Evolutionary conservation across 2,113 vertebrate genomes (phyloP).

Genomic region (Pampusana beccarii): DNA sequence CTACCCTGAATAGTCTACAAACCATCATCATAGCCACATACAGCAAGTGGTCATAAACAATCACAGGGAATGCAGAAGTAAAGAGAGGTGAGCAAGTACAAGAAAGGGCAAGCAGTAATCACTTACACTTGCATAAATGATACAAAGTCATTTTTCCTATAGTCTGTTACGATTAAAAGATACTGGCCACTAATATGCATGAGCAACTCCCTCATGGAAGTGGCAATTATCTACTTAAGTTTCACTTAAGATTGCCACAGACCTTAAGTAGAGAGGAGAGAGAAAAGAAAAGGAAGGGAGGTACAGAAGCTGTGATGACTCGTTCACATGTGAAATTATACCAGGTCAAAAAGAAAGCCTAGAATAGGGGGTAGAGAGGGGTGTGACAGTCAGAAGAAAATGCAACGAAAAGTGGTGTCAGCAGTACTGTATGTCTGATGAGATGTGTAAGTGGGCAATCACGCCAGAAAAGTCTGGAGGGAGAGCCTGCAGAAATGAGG

Average conservation of each 20-base stretch:
- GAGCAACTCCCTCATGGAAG: not conserved
- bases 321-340: not conserved
- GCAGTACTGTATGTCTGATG: not conserved
- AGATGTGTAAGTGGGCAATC: not conserved
- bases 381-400: not conserved
- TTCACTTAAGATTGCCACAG: not conserved
- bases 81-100: not conserved
- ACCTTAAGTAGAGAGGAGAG: not conserved
- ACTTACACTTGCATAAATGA: not conserved
- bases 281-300: not conserved
- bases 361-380: not conserved
- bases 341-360: not conserved
- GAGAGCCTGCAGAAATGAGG: not conserved
- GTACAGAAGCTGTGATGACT: not conserved
- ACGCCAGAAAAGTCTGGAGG: not conserved
- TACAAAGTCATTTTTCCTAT: not conserved
- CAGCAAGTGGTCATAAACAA: not conserved
- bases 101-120: not conserved
- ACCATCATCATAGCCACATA: not conserved
- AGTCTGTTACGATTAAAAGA: fast-evolving
- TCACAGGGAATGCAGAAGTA: not conserved
- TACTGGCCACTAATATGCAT: fast-evolving
- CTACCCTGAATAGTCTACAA: not conserved
- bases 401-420: not conserved
- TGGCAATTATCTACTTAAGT: not conserved